Evolutionary conservation across 2,113 vertebrate genomes (phyloP).

Genomic region (Natator depressus): DNA sequence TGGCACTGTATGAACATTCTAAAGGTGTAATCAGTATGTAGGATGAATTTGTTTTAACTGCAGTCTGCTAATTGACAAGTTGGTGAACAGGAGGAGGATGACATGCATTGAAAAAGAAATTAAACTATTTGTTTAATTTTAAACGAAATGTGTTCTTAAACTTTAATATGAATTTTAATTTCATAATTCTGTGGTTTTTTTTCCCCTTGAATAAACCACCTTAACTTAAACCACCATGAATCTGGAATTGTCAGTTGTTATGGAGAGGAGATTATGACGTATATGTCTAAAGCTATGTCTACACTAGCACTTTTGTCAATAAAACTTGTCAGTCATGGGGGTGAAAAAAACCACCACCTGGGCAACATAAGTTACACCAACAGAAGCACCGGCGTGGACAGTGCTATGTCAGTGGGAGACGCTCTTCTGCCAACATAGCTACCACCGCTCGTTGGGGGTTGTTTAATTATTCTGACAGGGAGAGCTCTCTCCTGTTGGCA

Average conservation of each 20-base stretch:
- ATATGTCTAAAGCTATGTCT: not conserved
- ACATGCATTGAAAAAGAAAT: conserved; percentile 23
- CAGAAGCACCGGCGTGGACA: too few species aligned
- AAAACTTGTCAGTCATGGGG: too few species aligned
- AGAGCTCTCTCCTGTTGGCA: too few species aligned
- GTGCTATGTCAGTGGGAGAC: too few species aligned
- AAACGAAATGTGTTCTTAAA: conserved; percentile 22
- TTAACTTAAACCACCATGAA: not conserved
- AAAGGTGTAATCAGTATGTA: conserved; percentile 26
- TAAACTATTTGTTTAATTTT: conserved; percentile 25
- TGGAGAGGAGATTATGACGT: not conserved
- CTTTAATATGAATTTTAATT: not conserved
- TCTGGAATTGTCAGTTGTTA: conserved; percentile 9
- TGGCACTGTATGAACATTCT: conserved; percentile 45
- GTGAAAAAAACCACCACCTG: too few species aligned
- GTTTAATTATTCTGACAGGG: too few species aligned
- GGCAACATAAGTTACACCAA: too few species aligned
- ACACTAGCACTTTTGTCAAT: too few species aligned
- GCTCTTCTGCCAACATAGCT: too few species aligned
- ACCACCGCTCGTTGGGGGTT: too few species aligned
- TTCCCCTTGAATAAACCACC: conserved; percentile 18
- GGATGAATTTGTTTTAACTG: conserved; percentile 12
- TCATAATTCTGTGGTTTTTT: not conserved
- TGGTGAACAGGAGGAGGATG: conserved; percentile 1
- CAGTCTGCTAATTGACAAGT: conserved; percentile 9